Evolutionary conservation across 2,888 invertebrate genomes (phyloP), one percentile per base, ranked within the genome.

Genomic region (Pollenia amentaria): DNA sequence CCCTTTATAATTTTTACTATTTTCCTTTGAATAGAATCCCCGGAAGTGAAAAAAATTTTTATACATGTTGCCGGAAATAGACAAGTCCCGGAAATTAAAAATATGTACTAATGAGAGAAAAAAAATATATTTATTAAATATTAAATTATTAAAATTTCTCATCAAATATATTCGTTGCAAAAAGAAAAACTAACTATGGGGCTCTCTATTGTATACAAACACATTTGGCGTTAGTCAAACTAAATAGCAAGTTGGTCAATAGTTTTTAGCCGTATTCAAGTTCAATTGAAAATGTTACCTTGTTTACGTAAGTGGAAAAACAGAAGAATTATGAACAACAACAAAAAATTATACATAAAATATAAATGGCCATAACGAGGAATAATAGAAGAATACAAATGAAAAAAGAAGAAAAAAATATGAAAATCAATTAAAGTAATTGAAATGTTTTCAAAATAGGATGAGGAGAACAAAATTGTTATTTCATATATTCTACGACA

Each of bases 351-450:
- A 46, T 46, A 14, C 51, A 76, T 80, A 29, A 69, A 77, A 44
- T 67, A 65, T 67, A 60, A 70, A 70, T 40, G 48, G 9, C 67
- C 67, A 51, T 51, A 53, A 53, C 38, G 55, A 51, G 55, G 60
- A 65, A 77, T 18, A 55, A 44, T 42, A 38, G 0, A 62, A 65
- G 29, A 60, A 51, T 29, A 60, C 3, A 64, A 18, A 69, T 14
- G n/a, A 16, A 16, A 18, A 46, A 8, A 60, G 51, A 38, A 21
- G 18, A 57, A 16, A 53, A 16, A 51, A 53, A 3, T 38, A 21
- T 69, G 55, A 67, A 87, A 83, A 85, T 83, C 87, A 87, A 87
- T 87, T 85, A 87, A 72, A 67, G n/a, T 80, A 80, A 85, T 85
- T 83, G 80, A 87, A 87, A 83, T 76, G 60, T 51, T 72, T 76